Evolutionary conservation across 1,140 invertebrate genomes (phyloP).

Genomic region (Solen grandis): DNA sequence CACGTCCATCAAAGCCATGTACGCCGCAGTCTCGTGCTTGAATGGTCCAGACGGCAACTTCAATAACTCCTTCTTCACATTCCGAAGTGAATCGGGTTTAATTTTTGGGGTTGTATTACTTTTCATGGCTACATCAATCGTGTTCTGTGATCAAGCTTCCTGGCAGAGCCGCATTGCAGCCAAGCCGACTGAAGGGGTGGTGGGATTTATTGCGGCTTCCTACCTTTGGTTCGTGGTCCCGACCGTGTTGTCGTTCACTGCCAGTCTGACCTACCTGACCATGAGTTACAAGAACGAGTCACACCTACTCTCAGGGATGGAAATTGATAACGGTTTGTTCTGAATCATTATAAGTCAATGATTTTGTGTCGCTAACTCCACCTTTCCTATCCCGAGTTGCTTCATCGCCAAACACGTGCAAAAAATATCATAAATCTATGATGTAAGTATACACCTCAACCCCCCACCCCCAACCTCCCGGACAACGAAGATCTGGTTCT

Average conservation of each 20-base stretch:
- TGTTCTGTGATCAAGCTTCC: constrained; percentile 80
- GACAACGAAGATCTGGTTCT: too few species aligned
- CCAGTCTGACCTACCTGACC: constrained; percentile 74
- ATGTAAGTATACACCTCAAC: too few species aligned
- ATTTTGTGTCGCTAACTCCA: too few species aligned
- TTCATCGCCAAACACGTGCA: too few species aligned
- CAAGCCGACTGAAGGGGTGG: constrained; percentile 76
- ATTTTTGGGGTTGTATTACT: constrained; percentile 73
- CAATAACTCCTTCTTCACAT: constrained; percentile 66
- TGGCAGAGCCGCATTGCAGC: constrained; percentile 76
- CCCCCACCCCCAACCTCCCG: too few species aligned
- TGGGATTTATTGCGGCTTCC: constrained; percentile 78
- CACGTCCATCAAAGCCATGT: constrained; percentile 65
- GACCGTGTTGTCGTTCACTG: constrained; percentile 71
- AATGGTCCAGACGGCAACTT: too few species aligned
- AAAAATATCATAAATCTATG: too few species aligned
- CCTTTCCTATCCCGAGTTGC: too few species aligned
- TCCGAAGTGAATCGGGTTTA: constrained; percentile 59
- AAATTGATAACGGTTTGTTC: constrained; percentile 73
- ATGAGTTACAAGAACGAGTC: constrained; percentile 61
- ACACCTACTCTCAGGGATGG: constrained; percentile 57
- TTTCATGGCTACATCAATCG: constrained; percentile 73
- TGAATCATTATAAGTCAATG: too few species aligned
- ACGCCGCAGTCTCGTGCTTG: constrained; percentile 63
- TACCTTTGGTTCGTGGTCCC: constrained; percentile 80